Evolutionary conservation across 2,113 vertebrate genomes (phyloP).

Genomic region (Bufo gargarizans): DNA sequence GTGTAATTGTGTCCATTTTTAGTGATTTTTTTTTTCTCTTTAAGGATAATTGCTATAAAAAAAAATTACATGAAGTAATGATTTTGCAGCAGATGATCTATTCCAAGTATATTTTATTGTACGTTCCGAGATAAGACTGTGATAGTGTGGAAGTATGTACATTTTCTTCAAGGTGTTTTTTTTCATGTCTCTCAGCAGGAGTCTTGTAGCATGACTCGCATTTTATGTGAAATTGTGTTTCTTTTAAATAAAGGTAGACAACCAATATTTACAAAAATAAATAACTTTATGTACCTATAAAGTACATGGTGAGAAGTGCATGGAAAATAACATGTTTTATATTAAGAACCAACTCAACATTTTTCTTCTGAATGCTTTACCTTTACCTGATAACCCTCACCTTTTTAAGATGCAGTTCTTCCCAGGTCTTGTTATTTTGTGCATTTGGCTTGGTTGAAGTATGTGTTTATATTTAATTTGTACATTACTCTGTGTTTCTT

Average conservation of each 20-base stretch:
- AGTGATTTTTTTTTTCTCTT: neutral
- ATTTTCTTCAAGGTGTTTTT: neutral
- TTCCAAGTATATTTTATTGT: neutral
- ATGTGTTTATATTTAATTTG: too few relatives aligned
- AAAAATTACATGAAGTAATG: neutral
- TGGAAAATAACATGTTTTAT: neutral
- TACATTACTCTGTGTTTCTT: too few relatives aligned
- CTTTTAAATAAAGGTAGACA: neutral
- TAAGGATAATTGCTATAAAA: neutral
- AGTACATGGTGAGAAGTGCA: neutral
- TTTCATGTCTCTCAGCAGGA: neutral
- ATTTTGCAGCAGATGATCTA: neutral
- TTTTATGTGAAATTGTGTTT: slow-evolving; percentile 17
- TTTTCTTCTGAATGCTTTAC: neutral
- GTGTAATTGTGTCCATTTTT: neutral
- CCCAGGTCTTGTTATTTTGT: neutral
- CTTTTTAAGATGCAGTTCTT: neutral
- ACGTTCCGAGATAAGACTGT: neutral
- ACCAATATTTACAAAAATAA: neutral
- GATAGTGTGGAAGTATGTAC: neutral
- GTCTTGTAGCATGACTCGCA: neutral
- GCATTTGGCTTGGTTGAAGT: neutral
- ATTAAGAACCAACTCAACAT: neutral
- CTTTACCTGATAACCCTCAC: neutral
- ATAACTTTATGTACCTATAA: neutral